Conservation (phyloP, 1,140 invertebrate species). For the Pseudomyrmex concolor region DNA sequence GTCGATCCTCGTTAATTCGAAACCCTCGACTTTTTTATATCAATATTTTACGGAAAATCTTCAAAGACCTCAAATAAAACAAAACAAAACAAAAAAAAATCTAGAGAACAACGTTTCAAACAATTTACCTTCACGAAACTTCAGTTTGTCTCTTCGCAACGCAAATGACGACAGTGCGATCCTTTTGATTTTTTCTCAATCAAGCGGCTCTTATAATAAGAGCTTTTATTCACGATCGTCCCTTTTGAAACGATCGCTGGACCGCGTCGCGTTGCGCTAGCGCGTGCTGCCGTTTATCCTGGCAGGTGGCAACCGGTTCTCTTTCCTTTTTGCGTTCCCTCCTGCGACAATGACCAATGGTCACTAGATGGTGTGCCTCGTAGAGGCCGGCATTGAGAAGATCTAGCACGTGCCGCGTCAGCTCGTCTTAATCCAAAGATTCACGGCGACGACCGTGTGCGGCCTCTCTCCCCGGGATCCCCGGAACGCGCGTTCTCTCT, state of each 20-base stretch:
- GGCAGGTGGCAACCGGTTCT: constrained; percentile 76
- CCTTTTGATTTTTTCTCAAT: constrained; percentile 36
- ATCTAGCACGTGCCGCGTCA: constrained; percentile 74
- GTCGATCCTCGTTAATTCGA: too few relatives aligned
- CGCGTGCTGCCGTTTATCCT: constrained; percentile 70
- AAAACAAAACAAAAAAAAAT: too few relatives aligned
- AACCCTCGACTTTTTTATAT: too few relatives aligned
- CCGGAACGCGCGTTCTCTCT: constrained; percentile 54
- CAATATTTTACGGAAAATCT: too few relatives aligned
- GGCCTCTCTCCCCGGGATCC: constrained; percentile 56
- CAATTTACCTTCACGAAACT: neutral
- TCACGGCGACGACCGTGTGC: constrained; percentile 57
- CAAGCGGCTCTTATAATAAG: constrained; percentile 23
- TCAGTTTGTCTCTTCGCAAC: neutral
- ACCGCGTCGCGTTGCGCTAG: constrained; percentile 57
- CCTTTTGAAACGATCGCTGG: constrained; percentile 68
- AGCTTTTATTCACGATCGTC: constrained; percentile 63
- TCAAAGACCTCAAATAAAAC: too few relatives aligned
- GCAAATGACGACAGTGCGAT: neutral
- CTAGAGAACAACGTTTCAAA: too few relatives aligned
- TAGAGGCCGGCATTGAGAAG: constrained; percentile 68
- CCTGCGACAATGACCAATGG: constrained; percentile 77
- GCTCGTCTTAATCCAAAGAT: constrained; percentile 77
- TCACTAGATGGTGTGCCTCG: constrained; percentile 73
- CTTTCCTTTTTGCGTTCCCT: constrained; percentile 72